A percentile compares a stretch with the other conserved stretches of the same genome.
These are phyloP conservation scores for Fabriciana adippe DNA, from an alignment of 2,888 invertebrate species.

Conservation along the genomic window DNA sequence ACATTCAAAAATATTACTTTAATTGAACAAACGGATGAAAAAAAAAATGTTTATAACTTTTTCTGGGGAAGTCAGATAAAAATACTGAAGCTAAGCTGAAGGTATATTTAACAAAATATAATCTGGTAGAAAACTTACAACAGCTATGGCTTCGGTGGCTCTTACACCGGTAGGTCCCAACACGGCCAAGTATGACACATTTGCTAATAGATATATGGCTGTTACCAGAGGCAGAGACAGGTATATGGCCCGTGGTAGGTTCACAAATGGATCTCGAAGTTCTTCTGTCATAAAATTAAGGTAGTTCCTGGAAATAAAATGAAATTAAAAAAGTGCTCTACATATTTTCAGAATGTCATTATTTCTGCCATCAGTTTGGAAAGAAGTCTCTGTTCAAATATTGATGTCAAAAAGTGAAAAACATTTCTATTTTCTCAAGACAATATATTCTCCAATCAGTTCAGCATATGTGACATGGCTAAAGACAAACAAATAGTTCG, in stretches of 20 bases:
- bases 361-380: too few species aligned
- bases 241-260: conserved; percentile 95
- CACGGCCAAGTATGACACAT: conserved; percentile 94
- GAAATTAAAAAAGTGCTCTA: too few species aligned
- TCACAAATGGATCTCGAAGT: conserved; percentile 91
- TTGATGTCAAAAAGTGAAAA: too few species aligned
- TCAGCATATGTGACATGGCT: too few species aligned
- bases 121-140: conserved; percentile 83
- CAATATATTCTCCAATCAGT: too few species aligned
- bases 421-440: too few species aligned
- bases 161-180: conserved; percentile 91
- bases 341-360: too few species aligned
- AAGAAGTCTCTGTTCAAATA: too few species aligned
- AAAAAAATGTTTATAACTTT: too few species aligned
- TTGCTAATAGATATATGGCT: conserved; percentile 92
- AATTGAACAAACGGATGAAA: too few species aligned
- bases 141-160: conserved; percentile 96
- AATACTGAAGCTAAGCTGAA: neutral
- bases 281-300: conserved; percentile 97
- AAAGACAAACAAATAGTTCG: too few species aligned
- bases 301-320: conserved; percentile 85
- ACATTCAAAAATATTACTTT: too few species aligned
- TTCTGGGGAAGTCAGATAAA: neutral
- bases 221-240: conserved; percentile 95
- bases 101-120: neutral